Conservation (phyloP, 1,140 invertebrate genomes). For the Antheraea mylitta region DNA sequence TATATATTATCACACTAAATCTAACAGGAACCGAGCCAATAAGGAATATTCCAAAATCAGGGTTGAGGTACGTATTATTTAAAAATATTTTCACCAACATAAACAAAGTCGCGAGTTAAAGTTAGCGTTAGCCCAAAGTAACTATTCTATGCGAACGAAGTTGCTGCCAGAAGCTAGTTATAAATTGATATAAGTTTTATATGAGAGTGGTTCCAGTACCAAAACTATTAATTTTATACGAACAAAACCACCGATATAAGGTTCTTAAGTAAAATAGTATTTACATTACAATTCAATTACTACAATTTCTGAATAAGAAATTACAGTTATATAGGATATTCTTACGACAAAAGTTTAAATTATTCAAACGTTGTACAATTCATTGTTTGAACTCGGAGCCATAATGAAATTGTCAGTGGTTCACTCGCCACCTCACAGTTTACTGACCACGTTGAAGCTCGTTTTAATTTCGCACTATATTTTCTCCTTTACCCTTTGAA, state of each 20-base stretch:
- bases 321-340: not conserved
- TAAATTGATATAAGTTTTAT: too few species aligned
- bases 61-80: too few species aligned
- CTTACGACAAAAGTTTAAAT: not conserved
- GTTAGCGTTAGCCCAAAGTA: too few species aligned
- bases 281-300: not conserved
- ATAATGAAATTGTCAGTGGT: conserved; percentile 8
- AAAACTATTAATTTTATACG: too few species aligned
- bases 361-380: not conserved
- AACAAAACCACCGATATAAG: not conserved
- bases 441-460: conserved; percentile 40
- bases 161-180: too few species aligned
- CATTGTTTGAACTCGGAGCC: conserved; percentile 5
- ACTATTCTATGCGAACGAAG: too few species aligned
- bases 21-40: too few species aligned
- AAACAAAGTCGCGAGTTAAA: too few species aligned
- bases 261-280: not conserved
- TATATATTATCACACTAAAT: too few species aligned
- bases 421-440: conserved; percentile 31
- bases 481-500: conserved; percentile 37
- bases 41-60: too few species aligned
- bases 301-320: not conserved
- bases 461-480: conserved; percentile 52
- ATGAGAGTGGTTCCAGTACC: too few species aligned
- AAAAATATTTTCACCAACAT: too few species aligned